Evolutionary conservation across 2,113 vertebrate species (phyloP), one percentile per base, ranked within the genome.

Genomic region (Xiphophorus maculatus): DNA sequence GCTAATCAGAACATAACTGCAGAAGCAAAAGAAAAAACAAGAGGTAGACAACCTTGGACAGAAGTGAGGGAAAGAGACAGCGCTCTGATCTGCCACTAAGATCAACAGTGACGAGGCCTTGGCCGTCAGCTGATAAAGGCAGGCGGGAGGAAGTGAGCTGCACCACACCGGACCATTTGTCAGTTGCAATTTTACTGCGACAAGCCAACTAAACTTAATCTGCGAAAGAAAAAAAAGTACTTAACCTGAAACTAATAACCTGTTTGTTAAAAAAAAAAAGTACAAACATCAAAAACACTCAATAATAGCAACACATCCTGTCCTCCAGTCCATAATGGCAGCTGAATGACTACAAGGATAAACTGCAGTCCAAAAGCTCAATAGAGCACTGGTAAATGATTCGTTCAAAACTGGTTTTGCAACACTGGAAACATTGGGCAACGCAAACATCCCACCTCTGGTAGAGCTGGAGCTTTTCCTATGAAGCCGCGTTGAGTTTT

Each of bases 41-140:
- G 64, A 54, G 72, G 83, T 65, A 76, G 79, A 76, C 71, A 79
- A 72, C 72, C 78, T 74, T 77, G 61, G 28, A 79, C 62, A 58
- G 62, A 68, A 76, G 17, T 87, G 77, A 88, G 64, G 27, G 60
- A 80, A 19, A 80, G 29, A 77, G 51, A 64, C 30, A n/a, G 48
- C 0, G 4, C 58, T 68, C 64, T 71, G 71, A 69, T 77, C 33
- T 22, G 29, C 35, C 35, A 69, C 15, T 48, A 58, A 76, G 63
- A 80, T 80, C 76, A 73, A 80, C 82, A 67, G 61, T 48, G 72
- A 73, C 63, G 30, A 77, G 60, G 69, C 64, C 71, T n/a, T 72
- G 9, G 58, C 22, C 0, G 32, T 60, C 54, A 51, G 73, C 65
- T 70, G 73, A 81, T 79, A 79, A 63, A 14, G 13, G 35, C 63